A percentile compares a stretch with the other conserved stretches of the same genome.
phyloP scores from a whole-genome alignment of 2,797 vertebrate genomes.

The Enteromius argenteus region DNA sequence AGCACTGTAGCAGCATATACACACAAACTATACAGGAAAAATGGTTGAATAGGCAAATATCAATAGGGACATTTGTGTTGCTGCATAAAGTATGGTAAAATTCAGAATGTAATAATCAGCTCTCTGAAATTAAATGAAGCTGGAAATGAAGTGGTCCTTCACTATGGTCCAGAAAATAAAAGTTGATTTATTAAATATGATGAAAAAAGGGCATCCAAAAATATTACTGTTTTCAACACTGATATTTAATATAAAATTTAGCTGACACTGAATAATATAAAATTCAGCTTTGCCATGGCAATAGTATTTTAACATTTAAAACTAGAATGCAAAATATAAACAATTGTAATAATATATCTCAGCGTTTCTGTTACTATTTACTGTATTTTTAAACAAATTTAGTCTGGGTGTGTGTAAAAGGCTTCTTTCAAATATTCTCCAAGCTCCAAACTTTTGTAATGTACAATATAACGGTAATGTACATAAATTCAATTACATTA shows the following conservation, averaged over 20 bases:
- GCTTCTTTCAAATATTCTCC: not conserved
- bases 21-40: slow-evolving; percentile 1
- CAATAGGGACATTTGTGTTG: not conserved
- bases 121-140: not conserved
- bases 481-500: not conserved
- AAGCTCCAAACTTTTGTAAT: not conserved
- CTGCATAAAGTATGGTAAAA: not conserved
- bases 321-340: too few species aligned
- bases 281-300: not conserved
- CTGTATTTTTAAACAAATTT: not conserved
- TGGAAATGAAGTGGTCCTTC: not conserved
- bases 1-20: not conserved
- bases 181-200: not conserved
- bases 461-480: not conserved
- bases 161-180: not conserved
- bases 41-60: not conserved
- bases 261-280: not conserved
- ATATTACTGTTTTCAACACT: not conserved
- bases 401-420: not conserved
- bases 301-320: not conserved
- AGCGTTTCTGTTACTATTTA: not conserved
- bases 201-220: not conserved
- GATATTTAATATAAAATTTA: not conserved
- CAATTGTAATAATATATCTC: not conserved
- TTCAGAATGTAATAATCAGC: not conserved